Conservation (phyloP, 2,888 invertebrate genomes). For the Eucriotettix oculatus region DNA sequence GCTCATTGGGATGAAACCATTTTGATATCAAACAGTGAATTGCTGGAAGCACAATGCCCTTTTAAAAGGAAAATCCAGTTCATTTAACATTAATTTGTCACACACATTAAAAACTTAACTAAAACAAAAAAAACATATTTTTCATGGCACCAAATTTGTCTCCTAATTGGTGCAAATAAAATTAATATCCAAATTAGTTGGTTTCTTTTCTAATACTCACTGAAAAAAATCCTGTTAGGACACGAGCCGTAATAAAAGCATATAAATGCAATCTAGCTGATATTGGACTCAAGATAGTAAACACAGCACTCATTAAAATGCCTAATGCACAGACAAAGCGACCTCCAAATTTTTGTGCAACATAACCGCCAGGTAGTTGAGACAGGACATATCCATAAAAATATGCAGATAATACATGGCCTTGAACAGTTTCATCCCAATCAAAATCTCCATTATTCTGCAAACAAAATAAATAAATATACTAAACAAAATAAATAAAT, state of each 20-base stretch:
- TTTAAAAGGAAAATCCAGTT: no score
- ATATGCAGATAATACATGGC: conserved; percentile 5
- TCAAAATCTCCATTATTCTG: conserved; percentile 5
- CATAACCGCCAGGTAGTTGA: conserved; percentile 9
- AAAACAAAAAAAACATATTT: no score
- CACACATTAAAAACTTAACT: no score
- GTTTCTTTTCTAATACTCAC: neutral
- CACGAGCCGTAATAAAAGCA: conserved; percentile 2
- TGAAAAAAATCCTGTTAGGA: conserved; percentile 5
- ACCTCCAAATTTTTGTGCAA: conserved; percentile 6
- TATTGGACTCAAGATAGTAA: conserved; percentile 3
- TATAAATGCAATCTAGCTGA: conserved; percentile 1
- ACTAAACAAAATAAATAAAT: no score
- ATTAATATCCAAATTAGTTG: no score
- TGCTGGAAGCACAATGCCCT: no score
- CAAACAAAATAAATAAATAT: no score
- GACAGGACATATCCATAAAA: conserved; percentile 8
- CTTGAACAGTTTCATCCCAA: conserved; percentile 8
- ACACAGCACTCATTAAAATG: conserved; percentile 2
- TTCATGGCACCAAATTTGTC: no score
- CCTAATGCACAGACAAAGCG: conserved; percentile 5
- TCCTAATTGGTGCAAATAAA: no score
- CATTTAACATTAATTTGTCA: no score
- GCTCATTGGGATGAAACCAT: no score
- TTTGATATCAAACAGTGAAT: no score